These are phyloP conservation scores for Drosophila longiperda DNA, from an alignment of 2,888 invertebrate species.

Conservation along the genomic window DNA sequence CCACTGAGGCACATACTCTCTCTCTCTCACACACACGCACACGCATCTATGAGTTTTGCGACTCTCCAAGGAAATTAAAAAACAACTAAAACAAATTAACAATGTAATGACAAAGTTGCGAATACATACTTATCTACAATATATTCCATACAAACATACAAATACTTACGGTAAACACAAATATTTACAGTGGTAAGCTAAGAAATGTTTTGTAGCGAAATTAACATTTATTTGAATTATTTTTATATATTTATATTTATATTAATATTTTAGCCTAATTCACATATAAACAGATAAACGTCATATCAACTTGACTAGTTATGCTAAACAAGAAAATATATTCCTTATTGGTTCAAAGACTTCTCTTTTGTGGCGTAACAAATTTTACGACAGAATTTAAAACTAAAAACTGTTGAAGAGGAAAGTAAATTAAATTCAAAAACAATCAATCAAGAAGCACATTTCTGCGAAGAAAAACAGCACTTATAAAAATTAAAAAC, in stretches of 20 bases:
- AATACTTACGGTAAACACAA: not conserved
- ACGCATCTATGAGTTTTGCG: constrained; percentile 67
- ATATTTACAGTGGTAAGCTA: not conserved
- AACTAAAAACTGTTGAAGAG: not conserved
- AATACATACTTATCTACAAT: constrained; percentile 25
- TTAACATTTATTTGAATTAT: not conserved
- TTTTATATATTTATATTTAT: not conserved
- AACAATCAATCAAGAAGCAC: not conserved
- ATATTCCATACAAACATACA: constrained; percentile 3
- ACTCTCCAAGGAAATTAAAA: constrained; percentile 77
- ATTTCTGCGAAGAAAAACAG: not conserved
- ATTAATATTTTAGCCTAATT: not conserved
- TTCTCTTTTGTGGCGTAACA: not conserved
- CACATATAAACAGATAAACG: not conserved
- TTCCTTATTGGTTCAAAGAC: not conserved
- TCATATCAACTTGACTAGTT: not conserved
- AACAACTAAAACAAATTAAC: constrained; percentile 79
- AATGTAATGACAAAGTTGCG: constrained; percentile 77
- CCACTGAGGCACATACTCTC: constrained; percentile 20
- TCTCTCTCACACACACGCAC: constrained; percentile 3
- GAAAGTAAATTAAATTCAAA: not conserved
- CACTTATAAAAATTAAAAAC: constrained; percentile 8
- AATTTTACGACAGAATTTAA: not conserved
- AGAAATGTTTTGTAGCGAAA: not conserved
- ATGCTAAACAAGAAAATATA: not conserved